Evolutionary conservation across 2,797 vertebrate species (phyloP).

Genomic region (Hephaestus fuliginosus): DNA sequence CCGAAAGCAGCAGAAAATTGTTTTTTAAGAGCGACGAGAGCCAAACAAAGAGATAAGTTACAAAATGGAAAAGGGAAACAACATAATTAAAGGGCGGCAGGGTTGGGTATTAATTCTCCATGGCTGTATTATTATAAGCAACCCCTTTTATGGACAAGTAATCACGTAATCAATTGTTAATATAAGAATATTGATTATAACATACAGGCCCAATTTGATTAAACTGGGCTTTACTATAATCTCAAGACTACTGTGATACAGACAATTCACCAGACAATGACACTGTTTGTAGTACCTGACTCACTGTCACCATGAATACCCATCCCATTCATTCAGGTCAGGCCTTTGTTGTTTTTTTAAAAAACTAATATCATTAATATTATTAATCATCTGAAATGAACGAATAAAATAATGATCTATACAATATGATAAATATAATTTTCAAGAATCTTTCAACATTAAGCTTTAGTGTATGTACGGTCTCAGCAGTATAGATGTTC

Average conservation of each 20-base stretch:
- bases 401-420: background rate
- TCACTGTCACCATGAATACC: background rate
- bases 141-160: background rate
- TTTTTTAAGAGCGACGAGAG: no score
- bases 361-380: background rate
- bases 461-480: background rate
- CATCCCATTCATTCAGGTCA: background rate
- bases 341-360: background rate
- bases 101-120: no score
- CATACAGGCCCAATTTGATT: background rate
- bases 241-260: background rate
- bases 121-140: background rate
- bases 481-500: slow-evolving; percentile 4
- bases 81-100: background rate
- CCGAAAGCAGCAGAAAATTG: background rate
- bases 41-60: background rate
- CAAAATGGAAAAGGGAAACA: background rate
- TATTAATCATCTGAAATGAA: no score
- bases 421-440: background rate
- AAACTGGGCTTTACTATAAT: background rate
- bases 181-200: background rate
- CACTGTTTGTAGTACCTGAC: background rate
- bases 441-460: background rate
- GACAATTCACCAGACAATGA: background rate
- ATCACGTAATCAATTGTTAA: background rate